Evolutionary conservation across 2,797 vertebrate genomes (phyloP).

Genomic region (Ataeniobius toweri): DNA sequence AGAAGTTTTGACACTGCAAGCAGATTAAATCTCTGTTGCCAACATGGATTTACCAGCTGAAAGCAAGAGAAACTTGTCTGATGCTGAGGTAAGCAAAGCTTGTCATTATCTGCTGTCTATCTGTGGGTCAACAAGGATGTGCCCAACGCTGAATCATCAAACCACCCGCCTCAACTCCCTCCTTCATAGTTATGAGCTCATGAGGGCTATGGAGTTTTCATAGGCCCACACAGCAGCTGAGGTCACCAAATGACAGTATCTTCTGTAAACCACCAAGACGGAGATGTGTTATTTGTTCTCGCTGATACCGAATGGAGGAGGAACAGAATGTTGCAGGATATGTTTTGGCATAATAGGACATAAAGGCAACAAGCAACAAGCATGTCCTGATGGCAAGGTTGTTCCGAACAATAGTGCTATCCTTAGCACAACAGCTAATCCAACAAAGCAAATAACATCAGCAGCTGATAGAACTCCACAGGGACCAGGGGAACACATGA

Average conservation of each 20-base stretch:
- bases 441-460: slow-evolving; percentile 39
- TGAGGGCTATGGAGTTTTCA: slow-evolving; percentile 26
- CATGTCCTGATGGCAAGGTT: slow-evolving; percentile 37
- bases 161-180: slow-evolving; percentile 51
- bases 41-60: slow-evolving; percentile 36
- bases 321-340: slow-evolving; percentile 12
- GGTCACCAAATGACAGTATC: slow-evolving; percentile 38
- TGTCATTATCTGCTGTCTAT: slow-evolving; percentile 62
- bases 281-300: slow-evolving; percentile 36
- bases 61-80: slow-evolving; percentile 33
- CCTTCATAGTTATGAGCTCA: slow-evolving; percentile 63
- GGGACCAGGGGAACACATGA: slow-evolving; percentile 24
- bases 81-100: slow-evolving; percentile 52
- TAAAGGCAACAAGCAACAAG: slow-evolving; percentile 32
- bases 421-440: slow-evolving; percentile 62
- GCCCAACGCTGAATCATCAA: slow-evolving; percentile 68
- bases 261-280: slow-evolving; percentile 46
- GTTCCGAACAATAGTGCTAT: slow-evolving; percentile 56
- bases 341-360: slow-evolving; percentile 29
- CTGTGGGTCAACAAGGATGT: slow-evolving; percentile 69
- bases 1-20: neutral
- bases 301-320: slow-evolving; percentile 17
- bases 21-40: slow-evolving; percentile 11
- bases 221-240: slow-evolving; percentile 51
- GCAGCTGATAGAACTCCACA: slow-evolving; percentile 23